Evolutionary conservation across 2,797 vertebrate species (phyloP).

Genomic region (Cygnus olor): DNA sequence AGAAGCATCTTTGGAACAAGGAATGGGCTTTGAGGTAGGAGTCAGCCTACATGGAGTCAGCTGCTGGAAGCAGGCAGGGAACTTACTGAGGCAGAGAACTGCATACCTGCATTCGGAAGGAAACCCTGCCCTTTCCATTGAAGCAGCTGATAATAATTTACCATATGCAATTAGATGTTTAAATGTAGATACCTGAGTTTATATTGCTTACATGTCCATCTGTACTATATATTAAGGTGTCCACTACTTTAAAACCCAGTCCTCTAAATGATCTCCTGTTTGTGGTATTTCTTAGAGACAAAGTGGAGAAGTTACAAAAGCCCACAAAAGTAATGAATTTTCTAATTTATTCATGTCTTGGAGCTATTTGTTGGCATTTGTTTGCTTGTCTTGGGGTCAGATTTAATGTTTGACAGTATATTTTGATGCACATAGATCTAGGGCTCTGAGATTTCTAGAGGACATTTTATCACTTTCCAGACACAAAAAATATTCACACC

Average conservation of each 20-base stretch:
- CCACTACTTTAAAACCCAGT: neutral
- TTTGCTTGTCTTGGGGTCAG: neutral
- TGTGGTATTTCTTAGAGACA: neutral
- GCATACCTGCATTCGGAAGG: accelerated
- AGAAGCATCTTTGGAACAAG: neutral
- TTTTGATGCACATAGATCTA: neutral
- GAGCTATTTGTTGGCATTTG: neutral
- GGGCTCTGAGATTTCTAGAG: neutral
- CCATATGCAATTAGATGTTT: neutral
- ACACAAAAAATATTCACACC: accelerated
- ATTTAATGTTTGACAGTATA: neutral
- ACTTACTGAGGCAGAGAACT: neutral
- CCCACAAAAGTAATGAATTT: neutral
- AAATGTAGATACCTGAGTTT: neutral
- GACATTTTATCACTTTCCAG: neutral
- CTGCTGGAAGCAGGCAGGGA: neutral
- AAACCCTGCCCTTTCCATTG: neutral
- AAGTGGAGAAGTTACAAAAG: neutral
- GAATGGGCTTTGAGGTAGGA: neutral
- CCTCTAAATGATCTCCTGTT: neutral
- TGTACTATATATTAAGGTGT: neutral
- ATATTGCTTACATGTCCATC: neutral
- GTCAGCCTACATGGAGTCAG: neutral
- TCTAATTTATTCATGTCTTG: neutral
- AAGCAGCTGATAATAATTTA: neutral